Evolutionary conservation across 1,140 invertebrate species (phyloP).

Genomic region (Drosophila paulistorum): DNA sequence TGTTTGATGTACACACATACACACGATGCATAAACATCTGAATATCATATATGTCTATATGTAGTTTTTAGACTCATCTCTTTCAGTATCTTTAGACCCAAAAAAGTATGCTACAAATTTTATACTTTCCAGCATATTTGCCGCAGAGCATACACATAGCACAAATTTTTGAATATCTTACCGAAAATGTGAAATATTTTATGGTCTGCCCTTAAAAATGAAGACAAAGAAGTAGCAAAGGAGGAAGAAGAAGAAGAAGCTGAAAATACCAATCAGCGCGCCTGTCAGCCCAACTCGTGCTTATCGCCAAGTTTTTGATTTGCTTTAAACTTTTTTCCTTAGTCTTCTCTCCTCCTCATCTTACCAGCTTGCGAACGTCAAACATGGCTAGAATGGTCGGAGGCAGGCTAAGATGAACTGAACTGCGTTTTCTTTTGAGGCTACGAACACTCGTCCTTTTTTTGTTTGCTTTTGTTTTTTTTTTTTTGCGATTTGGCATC

Average conservation of each 20-base stretch:
- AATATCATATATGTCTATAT: background rate
- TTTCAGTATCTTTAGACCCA: slow-evolving; percentile 14
- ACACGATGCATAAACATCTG: background rate
- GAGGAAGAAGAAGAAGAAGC: slow-evolving; percentile 15
- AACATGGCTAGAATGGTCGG: slow-evolving; percentile 34
- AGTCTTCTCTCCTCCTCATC: slow-evolving; percentile 14
- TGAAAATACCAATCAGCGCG: slow-evolving; percentile 77
- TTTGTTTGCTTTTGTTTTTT: slow-evolving; percentile 35
- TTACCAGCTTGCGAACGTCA: slow-evolving; percentile 22
- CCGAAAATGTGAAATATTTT: slow-evolving; percentile 75
- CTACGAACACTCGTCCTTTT: slow-evolving; percentile 49
- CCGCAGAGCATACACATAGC: slow-evolving; percentile 49
- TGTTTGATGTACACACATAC: slow-evolving; percentile 11
- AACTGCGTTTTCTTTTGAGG: slow-evolving; percentile 63
- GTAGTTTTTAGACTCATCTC: background rate
- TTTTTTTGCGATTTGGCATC: slow-evolving; percentile 10
- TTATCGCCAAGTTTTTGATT: slow-evolving; percentile 80
- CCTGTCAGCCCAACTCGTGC: slow-evolving; percentile 76
- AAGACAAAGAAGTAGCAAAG: slow-evolving; percentile 16
- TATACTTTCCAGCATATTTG: slow-evolving; percentile 65
- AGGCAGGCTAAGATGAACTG: slow-evolving; percentile 21
- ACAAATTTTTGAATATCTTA: slow-evolving; percentile 60
- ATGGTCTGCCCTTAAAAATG: slow-evolving; percentile 55
- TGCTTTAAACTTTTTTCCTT: slow-evolving; percentile 73
- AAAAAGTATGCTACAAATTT: slow-evolving; percentile 64